Evolutionary conservation across 2,888 invertebrate genomes (phyloP), one percentile per base, ranked within the genome.

Genomic region (Lissocephala sabroskyi): DNA sequence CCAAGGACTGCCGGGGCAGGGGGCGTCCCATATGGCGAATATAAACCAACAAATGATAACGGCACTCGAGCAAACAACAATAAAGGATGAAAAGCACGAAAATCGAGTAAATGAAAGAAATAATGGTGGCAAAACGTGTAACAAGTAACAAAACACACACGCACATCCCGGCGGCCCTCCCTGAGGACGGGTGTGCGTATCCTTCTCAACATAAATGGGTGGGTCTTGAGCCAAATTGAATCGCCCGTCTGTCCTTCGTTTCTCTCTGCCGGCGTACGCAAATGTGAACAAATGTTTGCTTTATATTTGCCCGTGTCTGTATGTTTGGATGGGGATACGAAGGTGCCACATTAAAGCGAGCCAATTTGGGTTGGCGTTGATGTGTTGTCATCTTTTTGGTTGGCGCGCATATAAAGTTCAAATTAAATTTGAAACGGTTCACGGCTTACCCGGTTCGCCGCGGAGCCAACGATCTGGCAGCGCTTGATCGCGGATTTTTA

Each of bases 21-120:
- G 48, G 13, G 51, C 23, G 51, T 35, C 67, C 61, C 68, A 68
- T 75, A 71, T 64, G 67, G 62, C 47, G 48, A 52, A 56, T 61
- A 63, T 59, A 59, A 63, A 71, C 73, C 67, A 53, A 71, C 73
- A 67, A 71, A 75, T 75, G 68, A 71, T 75, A 71, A 75, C 68
- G 74, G 62, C 70, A 65, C 75, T 73, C 65, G 67, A 60, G 75
- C 75, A 67, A 71, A 71, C 67, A 71, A 71, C 73, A 71, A 75
- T 75, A 67, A 71, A 71, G 65, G 73, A 58, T 58, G 45, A 55
- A 58, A 58, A 51, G 50, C 58, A 59, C 55, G 59, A 75, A 67
- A 71, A 75, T 71, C 56, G 63, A 71, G 75, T 71, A 71, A 75
- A 71, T 75, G 65, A 75, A 71, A 59, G 59, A 59, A 64, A 65